Evolutionary conservation across 2,797 vertebrate genomes (phyloP), one percentile per base, ranked within the genome.

Genomic region (Morelia viridis): DNA sequence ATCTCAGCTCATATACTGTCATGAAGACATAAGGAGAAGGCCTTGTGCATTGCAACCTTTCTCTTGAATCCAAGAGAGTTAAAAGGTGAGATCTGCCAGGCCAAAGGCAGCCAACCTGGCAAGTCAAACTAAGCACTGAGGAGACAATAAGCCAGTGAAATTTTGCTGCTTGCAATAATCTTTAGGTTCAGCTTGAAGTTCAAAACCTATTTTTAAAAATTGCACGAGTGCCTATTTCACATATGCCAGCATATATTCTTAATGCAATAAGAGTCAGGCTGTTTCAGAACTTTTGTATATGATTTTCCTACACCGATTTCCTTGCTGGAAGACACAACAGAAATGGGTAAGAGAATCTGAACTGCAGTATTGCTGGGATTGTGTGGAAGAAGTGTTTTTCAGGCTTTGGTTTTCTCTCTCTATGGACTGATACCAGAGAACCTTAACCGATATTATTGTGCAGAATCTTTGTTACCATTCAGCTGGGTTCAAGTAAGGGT

Each of bases 401-500:
- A 95, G 94, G 91, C 89, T 93, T 97, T 94, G 80, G 83, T 95
- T 95, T 26, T 93, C 93, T 92, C 87, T 91, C 50, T 93, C 28
- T 92, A 90, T 91, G 94, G 88, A 5, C 91, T 86, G 56, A 94
- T 94, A 68, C 96, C 96, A 94, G 58, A 90, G 91, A 96, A 97
- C 95, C 88, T 94, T 94, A 56, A 92, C 92, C 95, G 91, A 83
- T 94, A 94, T 95, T 96, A 95, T 95, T 96, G 91, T 89, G 92
- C 93, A 94, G 90, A 96, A 57, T 92, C 95, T 94, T 95, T 96
- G 90, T 95, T 96, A 94, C 80, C 89, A 86, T 96, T 95, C 93
- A 92, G 22, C 94, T 94, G 35, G 17, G 96, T 97, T 97, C 96
- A 97, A 89, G 95, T 22, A 91, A 92, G 93, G 96, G 94, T 96